Evolutionary conservation across 2,113 vertebrate species (phyloP).

Genomic region (Peromyscus californicus): DNA sequence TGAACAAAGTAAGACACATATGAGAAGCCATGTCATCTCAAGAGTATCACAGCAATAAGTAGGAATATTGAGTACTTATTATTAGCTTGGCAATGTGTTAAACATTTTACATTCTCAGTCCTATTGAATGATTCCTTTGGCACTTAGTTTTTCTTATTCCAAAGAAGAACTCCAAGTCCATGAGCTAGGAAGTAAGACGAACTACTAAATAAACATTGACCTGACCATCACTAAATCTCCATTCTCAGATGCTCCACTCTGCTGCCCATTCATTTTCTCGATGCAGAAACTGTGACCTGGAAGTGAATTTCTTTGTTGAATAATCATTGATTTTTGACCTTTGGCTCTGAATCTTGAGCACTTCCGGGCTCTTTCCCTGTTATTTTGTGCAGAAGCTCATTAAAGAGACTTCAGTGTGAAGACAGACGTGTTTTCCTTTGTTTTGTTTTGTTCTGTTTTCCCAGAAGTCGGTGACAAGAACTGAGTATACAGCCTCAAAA

Average conservation of each 20-base stretch:
- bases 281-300: neutral
- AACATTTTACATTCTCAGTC: neutral
- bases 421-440: slow-evolving; percentile 47
- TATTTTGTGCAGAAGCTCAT: neutral
- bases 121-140: neutral
- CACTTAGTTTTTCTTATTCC: neutral
- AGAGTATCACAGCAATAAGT: neutral
- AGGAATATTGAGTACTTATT: neutral
- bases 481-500: neutral
- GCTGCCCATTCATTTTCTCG: neutral
- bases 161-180: neutral
- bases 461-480: slow-evolving; percentile 33
- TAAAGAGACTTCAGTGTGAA: slow-evolving; percentile 27
- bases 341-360: neutral
- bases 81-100: accelerated
- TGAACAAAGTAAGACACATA: neutral
- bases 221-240: neutral
- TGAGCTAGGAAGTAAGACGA: neutral
- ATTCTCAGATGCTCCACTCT: neutral
- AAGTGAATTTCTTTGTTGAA: neutral
- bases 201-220: neutral
- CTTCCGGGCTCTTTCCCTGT: neutral
- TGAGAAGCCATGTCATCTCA: neutral
- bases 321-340: neutral
- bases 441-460: slow-evolving; percentile 60